These are phyloP conservation scores for Nerophis lumbriciformis DNA, from an alignment of 2,113 vertebrate species.

Conservation along the genomic window DNA sequence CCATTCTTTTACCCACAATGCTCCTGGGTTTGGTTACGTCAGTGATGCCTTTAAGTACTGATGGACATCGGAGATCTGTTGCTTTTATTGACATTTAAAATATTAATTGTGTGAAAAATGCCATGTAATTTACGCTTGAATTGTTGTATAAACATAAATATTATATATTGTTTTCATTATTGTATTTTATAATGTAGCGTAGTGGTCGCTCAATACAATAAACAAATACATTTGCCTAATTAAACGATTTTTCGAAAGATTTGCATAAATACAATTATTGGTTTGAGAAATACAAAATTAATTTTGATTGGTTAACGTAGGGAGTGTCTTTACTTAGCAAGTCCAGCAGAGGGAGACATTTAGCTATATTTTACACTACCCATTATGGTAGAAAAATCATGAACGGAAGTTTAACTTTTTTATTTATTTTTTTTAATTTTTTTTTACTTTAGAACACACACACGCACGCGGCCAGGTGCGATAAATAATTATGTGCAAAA, in stretches of 20 bases:
- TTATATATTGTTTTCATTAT: neutral
- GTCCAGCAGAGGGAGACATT: neutral
- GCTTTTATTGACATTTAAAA: too few relatives aligned
- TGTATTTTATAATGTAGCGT: neutral
- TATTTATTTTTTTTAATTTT: neutral
- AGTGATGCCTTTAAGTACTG: slow-evolving; percentile 29
- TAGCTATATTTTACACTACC: neutral
- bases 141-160: neutral
- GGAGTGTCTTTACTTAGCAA: neutral
- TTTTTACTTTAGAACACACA: neutral
- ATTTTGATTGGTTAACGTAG: neutral
- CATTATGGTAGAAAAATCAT: neutral
- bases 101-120: neutral
- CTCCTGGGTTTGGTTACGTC: slow-evolving; percentile 10
- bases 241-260: too few relatives aligned
- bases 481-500: slow-evolving; percentile 72
- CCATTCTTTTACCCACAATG: slow-evolving; percentile 59
- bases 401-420: neutral
- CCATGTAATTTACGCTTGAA: neutral
- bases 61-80: neutral
- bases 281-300: too few relatives aligned
- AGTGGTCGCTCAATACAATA: neutral
- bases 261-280: too few relatives aligned
- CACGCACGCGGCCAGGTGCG: slow-evolving; percentile 74
- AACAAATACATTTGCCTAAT: neutral